A percentile compares a stretch with the other conserved stretches of the same genome.
These are phyloP conservation scores for Drosophila pandora DNA, from an alignment of 1,140 invertebrate species.

Conservation along the genomic window DNA sequence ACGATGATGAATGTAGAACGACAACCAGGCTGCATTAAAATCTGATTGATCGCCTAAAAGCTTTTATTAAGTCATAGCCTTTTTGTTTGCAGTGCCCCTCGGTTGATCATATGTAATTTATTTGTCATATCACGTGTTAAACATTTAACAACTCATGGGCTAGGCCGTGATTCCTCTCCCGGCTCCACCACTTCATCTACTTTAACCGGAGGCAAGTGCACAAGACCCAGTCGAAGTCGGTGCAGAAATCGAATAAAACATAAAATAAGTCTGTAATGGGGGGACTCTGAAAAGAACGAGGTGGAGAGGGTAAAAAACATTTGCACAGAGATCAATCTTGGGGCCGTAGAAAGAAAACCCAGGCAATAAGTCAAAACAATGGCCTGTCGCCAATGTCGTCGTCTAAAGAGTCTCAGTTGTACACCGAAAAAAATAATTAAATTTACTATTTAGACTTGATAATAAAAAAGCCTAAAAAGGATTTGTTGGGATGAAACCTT, in stretches of 20 bases:
- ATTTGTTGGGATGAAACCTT: too few relatives aligned
- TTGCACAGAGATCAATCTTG: slow-evolving; percentile 75
- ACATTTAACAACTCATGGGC: slow-evolving; percentile 78
- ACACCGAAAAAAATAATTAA: slow-evolving; percentile 6
- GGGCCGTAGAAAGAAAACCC: slow-evolving; percentile 55
- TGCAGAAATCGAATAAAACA: slow-evolving; percentile 60
- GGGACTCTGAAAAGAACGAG: slow-evolving; percentile 2
- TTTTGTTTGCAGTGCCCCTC: slow-evolving; percentile 31
- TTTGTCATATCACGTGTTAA: slow-evolving; percentile 80
- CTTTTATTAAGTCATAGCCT: slow-evolving; percentile 59
- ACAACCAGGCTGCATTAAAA: slow-evolving; percentile 28
- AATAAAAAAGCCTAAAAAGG: too few relatives aligned
- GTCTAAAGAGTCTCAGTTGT: slow-evolving; percentile 31
- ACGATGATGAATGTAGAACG: slow-evolving; percentile 47
- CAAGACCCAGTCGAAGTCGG: slow-evolving; percentile 25
- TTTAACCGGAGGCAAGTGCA: slow-evolving; percentile 68
- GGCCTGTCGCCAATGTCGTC: slow-evolving; percentile 76
- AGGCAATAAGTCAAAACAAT: slow-evolving; percentile 81
- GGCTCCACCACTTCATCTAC: too few relatives aligned
- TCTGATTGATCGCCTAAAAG: slow-evolving; percentile 77
- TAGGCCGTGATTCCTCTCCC: slow-evolving; percentile 39
- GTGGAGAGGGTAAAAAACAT: slow-evolving; percentile 33
- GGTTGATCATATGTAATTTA: slow-evolving; percentile 75
- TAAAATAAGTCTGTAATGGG: slow-evolving; percentile 27
- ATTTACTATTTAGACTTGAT: too few relatives aligned